A percentile compares a stretch with the other conserved stretches of the same genome.
Conservation (phyloP, 2,888 invertebrate species). For the Apotomis turbidana region DNA sequence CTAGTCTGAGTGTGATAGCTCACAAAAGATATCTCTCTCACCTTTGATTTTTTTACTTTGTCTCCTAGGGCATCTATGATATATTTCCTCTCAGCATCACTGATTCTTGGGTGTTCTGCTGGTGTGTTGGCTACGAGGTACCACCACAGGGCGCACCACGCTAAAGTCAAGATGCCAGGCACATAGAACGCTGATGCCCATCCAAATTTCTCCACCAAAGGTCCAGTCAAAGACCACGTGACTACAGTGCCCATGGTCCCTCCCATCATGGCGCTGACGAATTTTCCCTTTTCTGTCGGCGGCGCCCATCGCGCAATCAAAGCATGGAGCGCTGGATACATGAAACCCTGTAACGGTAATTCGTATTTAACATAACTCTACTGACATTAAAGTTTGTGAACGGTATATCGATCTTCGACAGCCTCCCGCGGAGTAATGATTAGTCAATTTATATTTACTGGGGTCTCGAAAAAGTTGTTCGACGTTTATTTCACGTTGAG, state of each 20-base stretch:
- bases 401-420: too few species aligned
- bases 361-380: background rate
- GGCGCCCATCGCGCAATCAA: conserved; percentile 89
- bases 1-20: too few species aligned
- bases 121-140: conserved; percentile 86
- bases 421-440: too few species aligned
- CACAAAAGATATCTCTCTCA: conserved; percentile 51
- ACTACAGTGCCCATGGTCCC: conserved; percentile 89
- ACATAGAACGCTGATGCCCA: conserved; percentile 89
- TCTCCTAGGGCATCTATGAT: conserved; percentile 85
- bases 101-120: conserved; percentile 84
- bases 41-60: conserved; percentile 83
- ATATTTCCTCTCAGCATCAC: conserved; percentile 84
- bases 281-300: conserved; percentile 89
- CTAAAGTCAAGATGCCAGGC: conserved; percentile 80
- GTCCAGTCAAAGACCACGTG: conserved; percentile 87
- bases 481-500: too few species aligned
- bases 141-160: conserved; percentile 85
- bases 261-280: conserved; percentile 88
- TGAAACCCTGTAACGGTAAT: conserved; percentile 77
- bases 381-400: background rate
- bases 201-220: conserved; percentile 84
- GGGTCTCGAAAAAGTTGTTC: too few species aligned
- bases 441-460: too few species aligned
- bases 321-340: conserved; percentile 86